Conservation (phyloP, 2,113 vertebrate species). For the Cheilinus undulatus region DNA sequence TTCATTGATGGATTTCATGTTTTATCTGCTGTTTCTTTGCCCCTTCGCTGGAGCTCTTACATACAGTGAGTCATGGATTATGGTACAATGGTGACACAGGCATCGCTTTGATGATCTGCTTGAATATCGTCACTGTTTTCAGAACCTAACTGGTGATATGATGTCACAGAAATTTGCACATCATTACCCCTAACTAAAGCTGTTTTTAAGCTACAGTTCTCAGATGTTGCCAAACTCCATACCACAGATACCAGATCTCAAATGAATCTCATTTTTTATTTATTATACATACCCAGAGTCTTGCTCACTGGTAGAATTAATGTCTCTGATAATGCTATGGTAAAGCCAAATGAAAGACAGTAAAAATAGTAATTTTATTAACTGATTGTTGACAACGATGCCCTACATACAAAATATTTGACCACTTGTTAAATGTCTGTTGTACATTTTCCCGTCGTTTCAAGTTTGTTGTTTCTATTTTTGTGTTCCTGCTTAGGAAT, state of each 20-base stretch:
- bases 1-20: slow-evolving; percentile 4
- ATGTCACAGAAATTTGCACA: slow-evolving; percentile 31
- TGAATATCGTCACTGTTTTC: slow-evolving; percentile 4
- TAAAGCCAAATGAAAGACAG: no score
- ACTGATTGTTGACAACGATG: no score
- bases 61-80: background rate
- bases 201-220: slow-evolving; percentile 9
- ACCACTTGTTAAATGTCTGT: no score
- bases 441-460: no score
- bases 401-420: no score
- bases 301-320: no score
- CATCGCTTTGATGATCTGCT: slow-evolving; percentile 29
- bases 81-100: background rate
- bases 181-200: slow-evolving; percentile 19
- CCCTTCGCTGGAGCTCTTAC: slow-evolving; percentile 1
- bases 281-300: background rate
- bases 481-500: no score
- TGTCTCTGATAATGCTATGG: no score
- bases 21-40: background rate
- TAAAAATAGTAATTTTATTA: no score
- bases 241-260: background rate
- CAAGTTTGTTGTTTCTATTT: no score
- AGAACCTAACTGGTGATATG: slow-evolving; percentile 7
- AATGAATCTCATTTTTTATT: background rate
- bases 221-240: background rate